Evolutionary conservation across 1,140 invertebrate genomes (phyloP), one percentile per base, ranked within the genome.

Genomic region (Zaprionus tsacasi): DNA sequence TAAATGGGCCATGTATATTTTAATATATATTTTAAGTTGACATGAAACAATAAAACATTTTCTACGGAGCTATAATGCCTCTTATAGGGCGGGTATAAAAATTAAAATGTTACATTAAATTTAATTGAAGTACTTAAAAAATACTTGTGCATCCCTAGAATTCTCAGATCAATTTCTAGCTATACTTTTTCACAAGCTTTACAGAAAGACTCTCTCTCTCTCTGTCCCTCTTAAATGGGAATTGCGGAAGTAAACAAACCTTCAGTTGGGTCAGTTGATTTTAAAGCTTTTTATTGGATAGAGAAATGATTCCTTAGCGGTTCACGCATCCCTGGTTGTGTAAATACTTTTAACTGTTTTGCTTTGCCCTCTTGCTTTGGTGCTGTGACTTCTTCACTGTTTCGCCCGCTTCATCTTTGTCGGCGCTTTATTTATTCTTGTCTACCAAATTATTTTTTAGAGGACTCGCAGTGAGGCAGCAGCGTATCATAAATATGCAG

Each of bases 401-500:
- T 17, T 48, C 17, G 61, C 66, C 40, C 63, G 36, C 38, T 60
- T 45, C 57, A 45, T 76, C 68, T 73, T 77, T 58, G 59, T 59
- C 57, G 65, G 60, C 61, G 43, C 69, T 48, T 66, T 72, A 56
- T 58, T 69, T 70, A 76, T 81, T 83, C 71, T 69, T 35, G 56
- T 61, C 65, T 65, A 57, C 52, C 45, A 67, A 72, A 79, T 76
- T 76, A 72, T 79, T 79, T 79, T 63, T 50, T 52, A n/a, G 54
- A 58, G 56, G 7, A 25, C 45, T 43, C 59, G 43, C 52, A 65
- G 4, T 0, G 55, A n/a, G n/a, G n/a, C n/a, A n/a, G 66, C 66
- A 57, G 52, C 54, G 68, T 78, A 70, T 83, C 82, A 86, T 83
- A 83, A 83, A 86, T 83, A 83, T 83, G 74, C 65, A 59, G 35